Conservation (phyloP, 23 tunicate species). For the Diplosoma virens region DNA sequence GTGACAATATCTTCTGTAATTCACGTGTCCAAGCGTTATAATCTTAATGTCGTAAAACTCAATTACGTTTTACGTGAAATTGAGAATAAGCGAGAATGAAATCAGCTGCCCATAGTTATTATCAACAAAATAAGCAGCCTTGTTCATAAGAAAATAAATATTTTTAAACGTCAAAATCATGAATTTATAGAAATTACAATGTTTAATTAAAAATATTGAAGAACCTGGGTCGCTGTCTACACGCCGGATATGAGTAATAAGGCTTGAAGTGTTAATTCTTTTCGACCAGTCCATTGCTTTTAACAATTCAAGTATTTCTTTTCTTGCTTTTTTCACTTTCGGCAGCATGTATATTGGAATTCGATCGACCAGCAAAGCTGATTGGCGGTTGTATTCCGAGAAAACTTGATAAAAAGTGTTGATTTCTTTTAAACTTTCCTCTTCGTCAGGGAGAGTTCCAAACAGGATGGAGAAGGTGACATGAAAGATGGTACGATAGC, state of each 20-base stretch:
- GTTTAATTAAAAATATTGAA: too few species aligned
- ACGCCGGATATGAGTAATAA: background rate
- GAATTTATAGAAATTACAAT: too few species aligned
- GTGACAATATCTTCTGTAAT: too few species aligned
- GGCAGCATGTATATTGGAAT: constrained; percentile 39
- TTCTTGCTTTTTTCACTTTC: constrained; percentile 19
- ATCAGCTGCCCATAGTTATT: too few species aligned
- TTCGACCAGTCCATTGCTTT: constrained; percentile 26
- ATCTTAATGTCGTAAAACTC: too few species aligned
- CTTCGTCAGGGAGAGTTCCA: too few species aligned
- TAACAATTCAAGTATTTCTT: constrained; percentile 17
- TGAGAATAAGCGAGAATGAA: too few species aligned
- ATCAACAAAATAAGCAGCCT: too few species aligned
- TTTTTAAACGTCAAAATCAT: too few species aligned
- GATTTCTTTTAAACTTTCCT: background rate
- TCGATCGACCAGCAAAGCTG: constrained; percentile 47
- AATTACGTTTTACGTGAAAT: too few species aligned
- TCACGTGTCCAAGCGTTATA: too few species aligned
- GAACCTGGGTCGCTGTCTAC: background rate
- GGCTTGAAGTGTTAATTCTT: constrained; percentile 4
- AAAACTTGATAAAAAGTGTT: constrained; percentile 20
- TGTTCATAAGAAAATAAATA: too few species aligned
- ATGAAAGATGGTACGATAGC: constrained; percentile 28
- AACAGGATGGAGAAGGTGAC: constrained; percentile 35
- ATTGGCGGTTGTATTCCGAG: constrained; percentile 13